phyloP scores from a whole-genome alignment of 2,797 vertebrate genomes.

The Acridotheres tristis region DNA sequence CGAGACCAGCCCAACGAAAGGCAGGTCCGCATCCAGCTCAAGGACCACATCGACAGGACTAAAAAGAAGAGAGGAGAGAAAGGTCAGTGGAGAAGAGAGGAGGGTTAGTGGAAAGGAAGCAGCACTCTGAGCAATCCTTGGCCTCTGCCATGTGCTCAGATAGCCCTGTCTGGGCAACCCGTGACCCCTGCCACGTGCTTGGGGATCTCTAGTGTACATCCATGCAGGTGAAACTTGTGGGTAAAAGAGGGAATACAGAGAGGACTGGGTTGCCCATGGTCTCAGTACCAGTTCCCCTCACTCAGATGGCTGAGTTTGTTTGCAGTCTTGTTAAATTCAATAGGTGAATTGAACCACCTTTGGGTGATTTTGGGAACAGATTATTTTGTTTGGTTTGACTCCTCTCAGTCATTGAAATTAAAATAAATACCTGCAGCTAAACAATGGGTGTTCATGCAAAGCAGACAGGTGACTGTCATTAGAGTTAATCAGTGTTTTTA shows the following conservation, averaged over 20 bases:
- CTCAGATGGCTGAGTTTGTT: background rate
- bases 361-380: background rate
- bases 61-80: conserved; percentile 97
- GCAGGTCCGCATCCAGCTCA: conserved; percentile 97
- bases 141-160: background rate
- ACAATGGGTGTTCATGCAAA: background rate
- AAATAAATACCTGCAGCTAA: background rate
- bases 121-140: background rate
- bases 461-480: background rate
- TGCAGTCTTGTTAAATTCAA: rapidly evolving
- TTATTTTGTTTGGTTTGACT: background rate
- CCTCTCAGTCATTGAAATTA: background rate
- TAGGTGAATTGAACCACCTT: background rate
- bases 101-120: conserved; percentile 72
- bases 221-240: rapidly evolving
- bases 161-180: background rate
- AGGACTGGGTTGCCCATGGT: background rate
- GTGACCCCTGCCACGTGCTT: background rate
- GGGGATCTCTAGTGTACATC: background rate
- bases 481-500: background rate
- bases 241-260: background rate
- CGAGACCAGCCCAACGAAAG: conserved; percentile 94
- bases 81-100: conserved; percentile 82
- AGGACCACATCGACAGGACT: conserved; percentile 98
- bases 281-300: background rate